Conservation (phyloP, 1,140 invertebrate genomes). For the Lordiphosa collinella region DNA sequence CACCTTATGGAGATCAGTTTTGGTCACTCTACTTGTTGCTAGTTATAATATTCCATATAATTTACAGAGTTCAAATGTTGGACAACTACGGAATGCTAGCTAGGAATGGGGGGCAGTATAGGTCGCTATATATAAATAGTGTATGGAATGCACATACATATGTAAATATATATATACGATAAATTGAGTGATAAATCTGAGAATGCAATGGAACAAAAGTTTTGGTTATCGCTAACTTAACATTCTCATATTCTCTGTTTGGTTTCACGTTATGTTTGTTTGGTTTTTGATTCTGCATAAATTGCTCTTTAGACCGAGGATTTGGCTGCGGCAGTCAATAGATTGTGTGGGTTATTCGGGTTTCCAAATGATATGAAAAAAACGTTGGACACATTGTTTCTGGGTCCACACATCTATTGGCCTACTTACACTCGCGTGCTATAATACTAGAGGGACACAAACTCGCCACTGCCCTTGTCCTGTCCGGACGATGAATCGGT, state of each 20-base stretch:
- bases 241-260: constrained; percentile 20
- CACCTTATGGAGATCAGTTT: constrained; percentile 56
- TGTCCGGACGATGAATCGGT: constrained; percentile 21
- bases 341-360: constrained; percentile 42
- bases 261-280: constrained; percentile 8
- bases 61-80: constrained; percentile 31
- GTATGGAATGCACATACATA: constrained; percentile 19
- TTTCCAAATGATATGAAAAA: constrained; percentile 61
- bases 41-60: not conserved
- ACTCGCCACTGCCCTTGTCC: constrained; percentile 56
- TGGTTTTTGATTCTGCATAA: constrained; percentile 34
- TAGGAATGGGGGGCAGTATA: constrained; percentile 9
- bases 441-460: constrained; percentile 79
- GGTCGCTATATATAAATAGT: constrained; percentile 6
- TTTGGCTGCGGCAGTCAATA: constrained; percentile 52
- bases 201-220: constrained; percentile 33
- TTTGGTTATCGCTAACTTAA: constrained; percentile 26
- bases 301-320: constrained; percentile 40
- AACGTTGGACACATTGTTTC: constrained; percentile 17
- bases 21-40: constrained; percentile 46
- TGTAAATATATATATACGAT: constrained; percentile 15
- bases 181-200: constrained; percentile 18
- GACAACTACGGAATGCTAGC: constrained; percentile 39
- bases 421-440: constrained; percentile 76
- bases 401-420: constrained; percentile 48